Evolutionary conservation across 2,888 invertebrate genomes (phyloP), one percentile per base, ranked within the genome.

Genomic region (Stenotaenia linearis): DNA sequence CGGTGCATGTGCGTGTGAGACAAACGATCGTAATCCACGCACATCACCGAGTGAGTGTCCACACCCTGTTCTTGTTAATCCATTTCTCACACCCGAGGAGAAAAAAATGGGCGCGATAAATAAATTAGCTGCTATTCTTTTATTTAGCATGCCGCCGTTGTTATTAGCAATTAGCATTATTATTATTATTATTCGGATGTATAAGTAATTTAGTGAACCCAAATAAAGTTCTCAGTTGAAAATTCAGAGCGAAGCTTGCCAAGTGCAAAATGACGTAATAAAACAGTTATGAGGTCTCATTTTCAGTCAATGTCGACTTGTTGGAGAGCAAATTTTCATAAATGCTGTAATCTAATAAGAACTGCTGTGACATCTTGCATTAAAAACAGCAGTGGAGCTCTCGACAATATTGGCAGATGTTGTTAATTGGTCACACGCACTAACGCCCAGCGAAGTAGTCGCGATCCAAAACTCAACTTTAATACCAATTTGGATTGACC

Each of bases 311-410:
- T 69, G 69, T 69, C 69, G 69, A 69, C 69, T 69, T 69, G 25
- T 69, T 69, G 25, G 28, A 23, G 69, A 69, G 25, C 23, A 28
- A 28, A 28, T 69, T n/a, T 69, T 69, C 69, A 69, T 69, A 69
- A 69, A 69, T 69, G 50, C 50, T 50, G 69, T 69, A 69, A 69
- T 28, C 25, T 69, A 69, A 69, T 69, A 69, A 69, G 69, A 69
- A 69, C 69, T 28, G 69, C 69, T 69, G 69, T 69, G 69, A 69
- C 69, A 69, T 69, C 69, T 69, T 69, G n/a, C 69, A 69, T 69
- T 69, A 69, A 69, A 69, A 69, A 69, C 69, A 69, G 69, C 69
- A 69, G 69, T 69, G 23, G 69, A 69, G 69, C 25, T 28, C 69
- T 50, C 69, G 15, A 28, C 69, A 69, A 28, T 69, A 69, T 69